Percentiles rank a stretch among this genome's conserved stretches.
phyloP scores from a whole-genome alignment of 2,888 invertebrate genomes.

The Erynnis tages region DNA sequence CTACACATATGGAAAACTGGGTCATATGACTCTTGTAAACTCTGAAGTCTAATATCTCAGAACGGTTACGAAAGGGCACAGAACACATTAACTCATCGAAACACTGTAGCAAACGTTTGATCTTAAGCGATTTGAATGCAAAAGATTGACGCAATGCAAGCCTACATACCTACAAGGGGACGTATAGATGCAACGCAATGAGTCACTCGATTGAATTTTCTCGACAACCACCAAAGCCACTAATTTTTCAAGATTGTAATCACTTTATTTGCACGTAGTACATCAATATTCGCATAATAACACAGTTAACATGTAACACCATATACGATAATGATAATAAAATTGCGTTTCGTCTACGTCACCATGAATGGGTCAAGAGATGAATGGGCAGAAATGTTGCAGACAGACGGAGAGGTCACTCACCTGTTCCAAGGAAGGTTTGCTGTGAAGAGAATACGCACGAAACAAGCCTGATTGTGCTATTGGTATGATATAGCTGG shows the following conservation, averaged over 20 bases:
- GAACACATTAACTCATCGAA: background rate
- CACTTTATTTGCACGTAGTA: background rate
- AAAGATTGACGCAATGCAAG: slow-evolving; percentile 26
- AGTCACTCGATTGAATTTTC: slow-evolving; percentile 43
- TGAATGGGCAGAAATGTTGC: slow-evolving; percentile 49
- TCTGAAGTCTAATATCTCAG: too few relatives aligned
- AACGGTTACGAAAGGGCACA: too few relatives aligned
- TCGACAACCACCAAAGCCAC: slow-evolving; percentile 44
- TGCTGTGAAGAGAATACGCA: slow-evolving; percentile 26
- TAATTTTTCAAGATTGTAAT: background rate
- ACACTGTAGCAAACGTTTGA: too few relatives aligned
- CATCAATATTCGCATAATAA: slow-evolving; percentile 15
- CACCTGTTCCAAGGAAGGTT: slow-evolving; percentile 43
- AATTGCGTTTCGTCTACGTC: slow-evolving; percentile 52
- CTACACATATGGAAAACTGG: too few relatives aligned
- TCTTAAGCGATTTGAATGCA: too few relatives aligned
- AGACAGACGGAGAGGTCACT: slow-evolving; percentile 44
- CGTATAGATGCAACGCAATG: slow-evolving; percentile 42
- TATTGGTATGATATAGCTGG: slow-evolving; percentile 48
- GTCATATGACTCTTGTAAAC: too few relatives aligned
- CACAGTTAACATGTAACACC: slow-evolving; percentile 35
- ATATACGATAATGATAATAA: slow-evolving; percentile 39
- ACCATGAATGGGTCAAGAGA: slow-evolving; percentile 39
- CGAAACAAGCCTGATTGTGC: slow-evolving; percentile 53
- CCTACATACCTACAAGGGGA: slow-evolving; percentile 6